Evolutionary conservation across 2,113 vertebrate species (phyloP), one percentile per base, ranked within the genome.

Genomic region (Zosterops borbonicus): DNA sequence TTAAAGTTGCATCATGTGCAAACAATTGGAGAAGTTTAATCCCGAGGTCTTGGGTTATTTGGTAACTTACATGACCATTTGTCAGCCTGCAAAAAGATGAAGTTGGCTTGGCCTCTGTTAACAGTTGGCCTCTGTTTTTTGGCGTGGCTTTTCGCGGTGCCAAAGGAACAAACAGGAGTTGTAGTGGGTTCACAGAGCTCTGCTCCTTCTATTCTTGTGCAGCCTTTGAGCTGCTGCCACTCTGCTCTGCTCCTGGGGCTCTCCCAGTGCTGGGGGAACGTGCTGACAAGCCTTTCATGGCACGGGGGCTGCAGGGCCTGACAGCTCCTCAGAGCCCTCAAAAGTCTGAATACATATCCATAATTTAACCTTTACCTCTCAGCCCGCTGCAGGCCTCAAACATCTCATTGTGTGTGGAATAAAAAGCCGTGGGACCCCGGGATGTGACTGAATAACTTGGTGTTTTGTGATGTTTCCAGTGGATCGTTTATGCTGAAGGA

Each of bases 1-100:
- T 94, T 94, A 89, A 83, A 86, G 90, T 96, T 95, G 96, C 97
- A 94, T 97, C 96, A 95, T 97, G 96, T 86, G 94, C 96, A 97
- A 98, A 95, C 96, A 97, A 97, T 96, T 53, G 96, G 87, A 82
- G 95, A 90, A 41, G 83, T 96, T 91, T 94, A 96, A 95, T 96
- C 92, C 91, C 14, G 56, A 92, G 93, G 76, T 91, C 80, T 27
- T 28, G 89, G 93, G 83, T 85, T 95, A 81, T 89, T 94, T 63
- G 83, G 71, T 90, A 88, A 96, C 92, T 47, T 92, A 92, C 95
- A 86, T 78, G 89, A 87, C 96, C 95, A 84, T 97, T 95, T 95
- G 96, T 96, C 92, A 97, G 94, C 65, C 82, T 41, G 90, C 83
- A 67, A 78, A 93, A 93, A 94, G 87, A 29, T 76, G 83, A 67